Evolutionary conservation across 2,113 vertebrate genomes (phyloP).

Genomic region (Axis porcinus): DNA sequence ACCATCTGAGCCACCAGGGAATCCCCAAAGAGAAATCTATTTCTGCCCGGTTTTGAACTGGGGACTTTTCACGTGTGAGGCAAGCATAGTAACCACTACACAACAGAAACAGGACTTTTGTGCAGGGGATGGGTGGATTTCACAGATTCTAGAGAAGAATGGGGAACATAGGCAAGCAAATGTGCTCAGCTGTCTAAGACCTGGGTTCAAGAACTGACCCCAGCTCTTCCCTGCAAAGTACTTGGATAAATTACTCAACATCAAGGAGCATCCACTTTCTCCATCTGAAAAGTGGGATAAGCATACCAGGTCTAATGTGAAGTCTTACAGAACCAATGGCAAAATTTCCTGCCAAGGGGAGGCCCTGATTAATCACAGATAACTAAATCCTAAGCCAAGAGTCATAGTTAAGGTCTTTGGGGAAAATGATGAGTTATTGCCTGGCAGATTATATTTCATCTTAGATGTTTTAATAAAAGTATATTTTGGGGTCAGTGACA

Average conservation of each 20-base stretch:
- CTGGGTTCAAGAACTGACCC: neutral
- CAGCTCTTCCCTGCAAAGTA: neutral
- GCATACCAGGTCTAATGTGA: fast-evolving
- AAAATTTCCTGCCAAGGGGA: fast-evolving
- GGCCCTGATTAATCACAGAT: fast-evolving
- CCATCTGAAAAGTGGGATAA: neutral
- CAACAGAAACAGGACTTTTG: neutral
- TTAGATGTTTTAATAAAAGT: neutral
- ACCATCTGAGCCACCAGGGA: neutral
- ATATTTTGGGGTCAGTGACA: neutral
- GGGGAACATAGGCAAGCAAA: neutral
- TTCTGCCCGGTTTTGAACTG: neutral
- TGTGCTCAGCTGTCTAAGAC: neutral
- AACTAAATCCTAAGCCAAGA: neutral
- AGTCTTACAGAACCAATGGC: neutral
- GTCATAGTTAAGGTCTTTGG: neutral
- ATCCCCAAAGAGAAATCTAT: neutral
- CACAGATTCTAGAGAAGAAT: neutral
- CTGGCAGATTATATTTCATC: neutral
- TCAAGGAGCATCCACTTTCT: neutral
- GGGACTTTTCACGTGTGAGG: neutral
- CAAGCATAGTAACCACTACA: neutral
- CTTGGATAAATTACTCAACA: fast-evolving
- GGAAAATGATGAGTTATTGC: neutral
- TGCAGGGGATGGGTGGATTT: neutral